Base-by-base conservation (phyloP, 2,797 vertebrate species). In the Arctocebus calabarensis region DNA sequence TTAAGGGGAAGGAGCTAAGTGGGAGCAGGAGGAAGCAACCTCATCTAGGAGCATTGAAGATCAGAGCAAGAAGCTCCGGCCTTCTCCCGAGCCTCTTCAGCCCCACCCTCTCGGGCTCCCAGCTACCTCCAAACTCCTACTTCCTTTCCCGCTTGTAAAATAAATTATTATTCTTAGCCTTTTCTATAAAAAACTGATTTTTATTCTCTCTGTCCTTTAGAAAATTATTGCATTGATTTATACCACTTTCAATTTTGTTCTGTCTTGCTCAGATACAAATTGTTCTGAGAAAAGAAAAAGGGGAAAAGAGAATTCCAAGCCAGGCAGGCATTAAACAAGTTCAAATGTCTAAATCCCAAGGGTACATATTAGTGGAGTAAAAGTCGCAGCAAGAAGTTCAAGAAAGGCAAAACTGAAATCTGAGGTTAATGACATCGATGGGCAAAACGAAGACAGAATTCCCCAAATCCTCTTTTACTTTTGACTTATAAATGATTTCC, bases 101-200 rank as follows among this genome's bases (percentile, higher is more conserved):
- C 32, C 22, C 74, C 23, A 34, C 34, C 5, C 27, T 57, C 6
- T 48, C 29, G 48, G 10, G 40, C 32, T 23, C 13, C 43, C 19
- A 86, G 19, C 75, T 73, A 23, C 64, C 32, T 83, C 17, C 52
- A 5, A 71, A 40, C 23, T 5, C 19, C 16, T 25, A 23, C 43
- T 17, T 37, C n/a, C 45, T 75, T 48, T 23, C 48, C 14, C 23
- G 57, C 5, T 20, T 88, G 34, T 61, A 79, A 91, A 57, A 82
- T 71, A 77, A 81, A 82, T 79, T n/a, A 37, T 37, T 70, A 48
- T 20, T 23, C 81, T 71, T 45, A 57, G 23, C 1, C 4, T 95
- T 82, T 81, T 93, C 73, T 79, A 29, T 34, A 68, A 55, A 11
- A 92, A 92, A 83, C 10, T 34, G 19, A 61, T 89, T 32, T 85